phyloP scores from a whole-genome alignment of 2,113 vertebrate species.

The Peromyscus californicus region DNA sequence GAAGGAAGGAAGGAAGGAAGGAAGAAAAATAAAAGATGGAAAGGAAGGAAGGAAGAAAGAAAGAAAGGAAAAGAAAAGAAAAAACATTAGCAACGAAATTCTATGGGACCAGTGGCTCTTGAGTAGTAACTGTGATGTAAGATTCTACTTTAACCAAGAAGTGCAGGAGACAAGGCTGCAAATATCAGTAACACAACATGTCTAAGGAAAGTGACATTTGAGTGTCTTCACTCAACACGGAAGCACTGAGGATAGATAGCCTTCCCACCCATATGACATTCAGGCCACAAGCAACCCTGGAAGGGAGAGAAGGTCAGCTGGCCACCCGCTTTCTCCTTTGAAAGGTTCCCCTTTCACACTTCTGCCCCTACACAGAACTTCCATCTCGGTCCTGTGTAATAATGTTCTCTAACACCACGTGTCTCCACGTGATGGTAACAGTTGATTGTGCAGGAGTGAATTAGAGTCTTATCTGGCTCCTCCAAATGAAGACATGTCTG shows the following conservation, averaged over 20 bases:
- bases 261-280: not conserved
- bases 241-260: not conserved
- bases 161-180: not conserved
- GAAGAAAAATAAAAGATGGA: not conserved
- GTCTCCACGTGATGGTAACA: not conserved
- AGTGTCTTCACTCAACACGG: not conserved
- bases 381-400: conserved; percentile 4
- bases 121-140: not conserved
- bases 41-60: not conserved
- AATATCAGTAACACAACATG: not conserved
- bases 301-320: not conserved
- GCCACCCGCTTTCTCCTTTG: not conserved
- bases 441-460: conserved; percentile 41
- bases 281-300: not conserved
- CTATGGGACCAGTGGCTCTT: too few relatives aligned
- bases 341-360: not conserved
- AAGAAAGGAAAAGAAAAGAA: not conserved
- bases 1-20: not conserved
- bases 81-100: not conserved
- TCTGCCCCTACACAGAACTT: not conserved
- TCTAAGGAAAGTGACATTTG: not conserved
- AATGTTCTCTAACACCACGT: accelerated
- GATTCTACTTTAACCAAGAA: not conserved
- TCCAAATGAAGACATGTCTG: conserved; percentile 55
- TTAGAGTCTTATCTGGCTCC: conserved; percentile 52